These are phyloP conservation scores for Leptinotarsa texana DNA, from an alignment of 1,140 invertebrate species.

Conservation along the genomic window DNA sequence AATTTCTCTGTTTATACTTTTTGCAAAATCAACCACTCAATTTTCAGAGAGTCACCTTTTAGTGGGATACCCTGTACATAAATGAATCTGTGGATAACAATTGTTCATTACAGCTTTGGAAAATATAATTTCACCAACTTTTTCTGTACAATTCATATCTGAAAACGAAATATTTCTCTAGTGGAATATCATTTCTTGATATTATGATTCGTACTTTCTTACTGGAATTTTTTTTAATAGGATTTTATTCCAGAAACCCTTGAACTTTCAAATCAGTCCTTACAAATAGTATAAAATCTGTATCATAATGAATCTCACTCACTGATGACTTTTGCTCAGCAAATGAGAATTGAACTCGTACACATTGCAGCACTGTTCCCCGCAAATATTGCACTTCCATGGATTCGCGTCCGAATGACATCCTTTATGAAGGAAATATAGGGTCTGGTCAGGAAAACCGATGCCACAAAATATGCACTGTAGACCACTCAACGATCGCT, in stretches of 20 bases:
- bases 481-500: slow-evolving; percentile 48
- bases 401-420: slow-evolving; percentile 96
- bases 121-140: too few species aligned
- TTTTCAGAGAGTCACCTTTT: too few species aligned
- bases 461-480: slow-evolving; percentile 88
- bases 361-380: slow-evolving; percentile 87
- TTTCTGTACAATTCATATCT: too few species aligned
- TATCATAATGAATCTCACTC: slow-evolving; percentile 13
- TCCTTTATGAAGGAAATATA: slow-evolving; percentile 96
- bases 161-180: too few species aligned
- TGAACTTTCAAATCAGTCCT: background rate
- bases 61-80: too few species aligned
- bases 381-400: slow-evolving; percentile 98
- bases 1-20: too few species aligned
- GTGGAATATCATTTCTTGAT: too few species aligned
- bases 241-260: background rate
- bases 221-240: background rate
- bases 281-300: background rate
- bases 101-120: too few species aligned
- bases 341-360: slow-evolving; percentile 97
- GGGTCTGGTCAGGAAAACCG: slow-evolving; percentile 90
- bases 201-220: too few species aligned
- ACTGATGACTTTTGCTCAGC: slow-evolving; percentile 87
- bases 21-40: too few species aligned
- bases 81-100: too few species aligned